phyloP scores from a whole-genome alignment of 2,797 vertebrate species.

The Eleutherodactylus coqui region DNA sequence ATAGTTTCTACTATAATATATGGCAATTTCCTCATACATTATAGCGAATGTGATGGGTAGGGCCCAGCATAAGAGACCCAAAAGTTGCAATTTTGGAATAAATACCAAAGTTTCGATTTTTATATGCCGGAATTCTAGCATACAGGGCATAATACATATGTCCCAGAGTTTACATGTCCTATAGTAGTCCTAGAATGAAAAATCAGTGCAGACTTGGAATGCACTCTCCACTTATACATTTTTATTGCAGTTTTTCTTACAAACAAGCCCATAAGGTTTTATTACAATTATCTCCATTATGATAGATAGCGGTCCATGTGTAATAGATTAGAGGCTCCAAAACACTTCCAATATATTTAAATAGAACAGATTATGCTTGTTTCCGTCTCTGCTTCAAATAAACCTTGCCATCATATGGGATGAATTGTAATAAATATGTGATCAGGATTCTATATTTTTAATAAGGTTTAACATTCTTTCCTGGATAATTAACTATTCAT shows the following conservation, averaged over 20 bases:
- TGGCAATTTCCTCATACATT: no score
- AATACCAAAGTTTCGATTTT: no score
- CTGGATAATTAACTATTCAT: slow-evolving; percentile 54
- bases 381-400: slow-evolving; percentile 12
- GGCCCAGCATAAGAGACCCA: no score
- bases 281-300: neutral
- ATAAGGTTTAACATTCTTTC: slow-evolving; percentile 58
- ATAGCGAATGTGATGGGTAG: no score
- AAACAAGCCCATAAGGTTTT: neutral
- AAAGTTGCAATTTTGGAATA: no score
- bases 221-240: neutral
- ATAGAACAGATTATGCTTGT: slow-evolving; percentile 47
- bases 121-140: no score
- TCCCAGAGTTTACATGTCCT: no score
- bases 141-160: no score
- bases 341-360: neutral
- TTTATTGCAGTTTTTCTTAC: neutral
- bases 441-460: slow-evolving; percentile 38
- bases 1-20: no score
- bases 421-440: slow-evolving; percentile 53
- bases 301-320: neutral
- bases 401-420: slow-evolving; percentile 18
- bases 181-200: neutral
- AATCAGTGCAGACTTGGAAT: neutral
- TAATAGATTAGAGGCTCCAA: neutral